Conservation (phyloP, 2,797 vertebrate species). For the Sus cebifrons region DNA sequence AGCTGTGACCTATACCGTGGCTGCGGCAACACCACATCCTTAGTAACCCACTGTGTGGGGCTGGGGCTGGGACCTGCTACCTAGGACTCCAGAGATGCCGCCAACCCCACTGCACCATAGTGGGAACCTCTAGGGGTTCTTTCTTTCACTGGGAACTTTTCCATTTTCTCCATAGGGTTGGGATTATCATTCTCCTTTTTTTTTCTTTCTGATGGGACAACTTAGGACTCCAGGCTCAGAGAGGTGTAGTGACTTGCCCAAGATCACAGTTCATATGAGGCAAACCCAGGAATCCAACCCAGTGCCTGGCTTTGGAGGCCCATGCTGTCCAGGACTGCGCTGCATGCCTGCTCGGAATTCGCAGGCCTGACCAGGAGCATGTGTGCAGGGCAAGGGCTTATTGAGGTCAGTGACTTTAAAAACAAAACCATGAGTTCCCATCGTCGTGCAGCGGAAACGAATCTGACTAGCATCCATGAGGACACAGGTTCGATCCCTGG, state of each 20-base stretch:
- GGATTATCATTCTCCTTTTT: background rate
- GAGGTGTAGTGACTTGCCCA: background rate
- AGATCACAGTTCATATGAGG: background rate
- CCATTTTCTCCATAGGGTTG: background rate
- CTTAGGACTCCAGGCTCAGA: background rate
- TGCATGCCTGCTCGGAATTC: background rate
- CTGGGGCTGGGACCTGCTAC: too few relatives aligned
- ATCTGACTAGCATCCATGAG: too few relatives aligned
- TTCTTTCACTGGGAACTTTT: background rate
- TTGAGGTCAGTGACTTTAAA: background rate
- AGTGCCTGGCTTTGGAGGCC: background rate
- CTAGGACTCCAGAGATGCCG: too few relatives aligned
- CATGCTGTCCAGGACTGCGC: rapidly evolving
- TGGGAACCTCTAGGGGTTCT: too few relatives aligned
- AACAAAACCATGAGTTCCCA: too few relatives aligned
- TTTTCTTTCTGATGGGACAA: background rate
- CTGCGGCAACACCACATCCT: too few relatives aligned
- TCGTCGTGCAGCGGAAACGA: too few relatives aligned
- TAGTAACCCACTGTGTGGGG: too few relatives aligned
- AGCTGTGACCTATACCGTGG: too few relatives aligned
- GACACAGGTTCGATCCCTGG: too few relatives aligned
- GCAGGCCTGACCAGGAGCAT: rapidly evolving
- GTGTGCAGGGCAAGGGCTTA: background rate
- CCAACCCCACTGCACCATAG: too few relatives aligned
- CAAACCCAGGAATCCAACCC: background rate